Percentiles rank a stretch among this genome's conserved stretches.
These are phyloP conservation scores for Nannoperca obscura DNA, from an alignment of 2,797 vertebrate genomes.

Conservation along the genomic window DNA sequence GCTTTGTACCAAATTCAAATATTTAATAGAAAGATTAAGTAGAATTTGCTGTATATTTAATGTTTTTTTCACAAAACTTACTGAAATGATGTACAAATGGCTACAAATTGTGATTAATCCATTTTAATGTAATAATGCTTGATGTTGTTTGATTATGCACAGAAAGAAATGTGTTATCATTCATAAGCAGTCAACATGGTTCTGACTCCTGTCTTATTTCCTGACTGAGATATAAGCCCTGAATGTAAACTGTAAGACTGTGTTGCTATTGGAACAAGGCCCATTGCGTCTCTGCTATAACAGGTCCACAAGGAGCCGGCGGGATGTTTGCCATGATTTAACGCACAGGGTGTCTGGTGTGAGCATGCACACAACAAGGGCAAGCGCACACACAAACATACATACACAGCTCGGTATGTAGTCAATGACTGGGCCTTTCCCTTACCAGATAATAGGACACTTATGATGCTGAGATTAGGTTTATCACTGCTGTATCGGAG, in stretches of 20 bases:
- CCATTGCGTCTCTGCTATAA: slow-evolving; percentile 56
- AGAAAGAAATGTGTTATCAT: slow-evolving; percentile 1
- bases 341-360: slow-evolving; percentile 55
- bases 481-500: slow-evolving; percentile 58
- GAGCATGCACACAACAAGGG: slow-evolving; percentile 40
- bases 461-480: slow-evolving; percentile 52
- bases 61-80: background rate
- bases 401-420: slow-evolving; percentile 39
- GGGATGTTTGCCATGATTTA: slow-evolving; percentile 46
- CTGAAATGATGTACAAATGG: background rate
- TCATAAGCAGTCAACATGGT: slow-evolving; percentile 11
- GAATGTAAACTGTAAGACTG: slow-evolving; percentile 54
- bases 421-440: slow-evolving; percentile 33
- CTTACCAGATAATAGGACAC: slow-evolving; percentile 46
- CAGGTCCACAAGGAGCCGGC: slow-evolving; percentile 55
- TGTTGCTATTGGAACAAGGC: slow-evolving; percentile 65
- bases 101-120: background rate
- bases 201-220: slow-evolving; percentile 28
- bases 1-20: background rate
- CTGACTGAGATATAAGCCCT: slow-evolving; percentile 30
- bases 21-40: background rate
- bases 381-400: slow-evolving; percentile 25
- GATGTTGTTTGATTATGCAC: background rate
- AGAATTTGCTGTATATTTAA: background rate
- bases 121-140: background rate